A percentile compares a stretch with the other conserved stretches of the same genome.
Evolutionary conservation across 2,888 invertebrate genomes (phyloP).

Genomic region (Conomelus anceps): DNA sequence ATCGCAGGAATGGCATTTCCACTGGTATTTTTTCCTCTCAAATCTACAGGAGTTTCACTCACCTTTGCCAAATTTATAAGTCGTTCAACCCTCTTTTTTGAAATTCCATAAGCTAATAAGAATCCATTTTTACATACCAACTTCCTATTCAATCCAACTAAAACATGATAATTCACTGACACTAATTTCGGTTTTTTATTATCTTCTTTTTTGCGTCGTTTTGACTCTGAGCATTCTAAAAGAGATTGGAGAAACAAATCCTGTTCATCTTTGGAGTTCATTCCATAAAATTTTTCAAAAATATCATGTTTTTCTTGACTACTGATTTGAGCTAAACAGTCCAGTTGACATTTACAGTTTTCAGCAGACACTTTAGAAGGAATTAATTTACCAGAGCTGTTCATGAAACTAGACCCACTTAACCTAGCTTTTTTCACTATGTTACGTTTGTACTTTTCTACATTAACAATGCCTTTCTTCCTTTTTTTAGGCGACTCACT

Average conservation of each 20-base stretch:
- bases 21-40: too few relatives aligned
- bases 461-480: too few relatives aligned
- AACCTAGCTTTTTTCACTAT: not conserved
- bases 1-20: constrained; percentile 11
- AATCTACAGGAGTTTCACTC: too few relatives aligned
- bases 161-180: not conserved
- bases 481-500: too few relatives aligned
- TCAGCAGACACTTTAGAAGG: too few relatives aligned
- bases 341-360: not conserved
- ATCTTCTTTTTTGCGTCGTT: not conserved
- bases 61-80: constrained; percentile 10
- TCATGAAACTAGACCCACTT: not conserved
- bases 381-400: too few relatives aligned
- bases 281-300: too few relatives aligned
- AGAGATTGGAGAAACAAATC: too few relatives aligned
- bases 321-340: not conserved
- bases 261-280: too few relatives aligned
- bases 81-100: not conserved
- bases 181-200: constrained; percentile 1
- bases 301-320: too few relatives aligned
- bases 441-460: too few relatives aligned
- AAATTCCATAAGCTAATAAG: not conserved
- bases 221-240: constrained; percentile 4
- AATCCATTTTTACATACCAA: too few relatives aligned
- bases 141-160: not conserved